Percentiles rank a stretch among this genome's conserved stretches.
Evolutionary conservation across 2,113 vertebrate genomes (phyloP).

Genomic region (Physeter macrocephalus): DNA sequence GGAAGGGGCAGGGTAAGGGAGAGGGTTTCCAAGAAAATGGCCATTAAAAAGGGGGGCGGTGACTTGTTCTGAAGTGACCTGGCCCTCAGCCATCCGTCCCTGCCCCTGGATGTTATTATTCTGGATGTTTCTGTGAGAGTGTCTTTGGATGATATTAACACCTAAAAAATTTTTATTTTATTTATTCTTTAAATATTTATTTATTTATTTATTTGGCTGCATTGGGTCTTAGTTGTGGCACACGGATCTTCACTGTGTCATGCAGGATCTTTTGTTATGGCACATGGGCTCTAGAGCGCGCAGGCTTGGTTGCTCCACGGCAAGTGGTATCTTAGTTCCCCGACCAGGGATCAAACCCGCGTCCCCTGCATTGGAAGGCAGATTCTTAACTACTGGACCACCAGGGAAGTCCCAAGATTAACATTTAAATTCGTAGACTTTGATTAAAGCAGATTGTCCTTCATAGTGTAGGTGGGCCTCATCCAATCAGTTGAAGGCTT

Average conservation of each 20-base stretch:
- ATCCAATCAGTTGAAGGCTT: neutral
- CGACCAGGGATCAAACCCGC: too few species aligned
- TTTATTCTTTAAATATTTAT: too few species aligned
- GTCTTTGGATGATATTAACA: neutral
- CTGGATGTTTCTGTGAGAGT: neutral
- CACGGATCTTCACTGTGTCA: too few species aligned
- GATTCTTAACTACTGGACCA: too few species aligned
- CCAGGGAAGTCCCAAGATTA: neutral
- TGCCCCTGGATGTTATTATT: neutral
- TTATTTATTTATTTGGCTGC: too few species aligned
- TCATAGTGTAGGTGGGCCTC: too few species aligned
- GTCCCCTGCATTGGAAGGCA: too few species aligned
- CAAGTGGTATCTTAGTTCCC: too few species aligned
- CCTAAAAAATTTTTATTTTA: neutral
- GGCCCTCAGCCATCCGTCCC: neutral
- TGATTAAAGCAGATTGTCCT: neutral
- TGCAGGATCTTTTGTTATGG: too few species aligned
- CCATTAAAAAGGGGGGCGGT: accelerated
- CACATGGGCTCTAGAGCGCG: too few species aligned
- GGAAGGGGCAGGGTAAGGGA: neutral
- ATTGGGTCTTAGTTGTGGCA: too few species aligned
- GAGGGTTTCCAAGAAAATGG: neutral
- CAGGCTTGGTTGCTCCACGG: too few species aligned
- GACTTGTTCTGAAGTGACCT: neutral
- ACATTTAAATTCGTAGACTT: neutral